A percentile compares a stretch with the other conserved stretches of the same genome.
These are phyloP conservation scores for Seira ritae DNA, from an alignment of 2,888 invertebrate genomes.

Conservation along the genomic window DNA sequence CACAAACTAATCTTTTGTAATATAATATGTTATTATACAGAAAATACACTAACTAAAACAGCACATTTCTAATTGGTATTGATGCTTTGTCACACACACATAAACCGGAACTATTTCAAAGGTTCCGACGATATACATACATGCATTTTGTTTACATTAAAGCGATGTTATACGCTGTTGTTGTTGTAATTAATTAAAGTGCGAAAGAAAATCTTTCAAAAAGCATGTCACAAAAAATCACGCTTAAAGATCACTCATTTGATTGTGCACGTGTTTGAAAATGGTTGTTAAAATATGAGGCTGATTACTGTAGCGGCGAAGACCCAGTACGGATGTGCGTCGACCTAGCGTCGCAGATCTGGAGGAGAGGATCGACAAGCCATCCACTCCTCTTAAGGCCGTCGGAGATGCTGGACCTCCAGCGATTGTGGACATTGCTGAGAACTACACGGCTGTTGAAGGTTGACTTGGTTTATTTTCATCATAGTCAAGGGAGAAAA, in stretches of 20 bases:
- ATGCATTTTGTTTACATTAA: too few species aligned
- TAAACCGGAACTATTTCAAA: not conserved
- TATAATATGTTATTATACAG: not conserved
- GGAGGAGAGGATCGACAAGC: slow-evolving; percentile 92
- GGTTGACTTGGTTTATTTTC: slow-evolving; percentile 77
- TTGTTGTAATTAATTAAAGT: not conserved
- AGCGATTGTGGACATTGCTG: slow-evolving; percentile 92
- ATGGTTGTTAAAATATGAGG: slow-evolving; percentile 1
- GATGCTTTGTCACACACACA: not conserved
- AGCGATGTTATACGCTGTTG: not conserved
- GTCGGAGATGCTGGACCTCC: slow-evolving; percentile 90
- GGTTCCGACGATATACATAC: too few species aligned
- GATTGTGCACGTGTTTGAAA: not conserved
- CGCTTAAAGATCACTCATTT: not conserved
- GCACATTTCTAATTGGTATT: too few species aligned
- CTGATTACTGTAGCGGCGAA: slow-evolving; percentile 76
- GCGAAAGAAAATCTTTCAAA: not conserved
- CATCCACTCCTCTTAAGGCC: slow-evolving; percentile 90
- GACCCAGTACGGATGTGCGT: slow-evolving; percentile 93
- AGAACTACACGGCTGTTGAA: slow-evolving; percentile 97
- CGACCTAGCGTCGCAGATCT: slow-evolving; percentile 93
- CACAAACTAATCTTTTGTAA: not conserved
- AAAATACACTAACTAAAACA: too few species aligned
- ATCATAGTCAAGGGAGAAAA: too few species aligned
- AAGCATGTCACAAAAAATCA: slow-evolving; percentile 18